phyloP scores from a whole-genome alignment of 2,113 vertebrate species.

The Lophotis ruficrista region DNA sequence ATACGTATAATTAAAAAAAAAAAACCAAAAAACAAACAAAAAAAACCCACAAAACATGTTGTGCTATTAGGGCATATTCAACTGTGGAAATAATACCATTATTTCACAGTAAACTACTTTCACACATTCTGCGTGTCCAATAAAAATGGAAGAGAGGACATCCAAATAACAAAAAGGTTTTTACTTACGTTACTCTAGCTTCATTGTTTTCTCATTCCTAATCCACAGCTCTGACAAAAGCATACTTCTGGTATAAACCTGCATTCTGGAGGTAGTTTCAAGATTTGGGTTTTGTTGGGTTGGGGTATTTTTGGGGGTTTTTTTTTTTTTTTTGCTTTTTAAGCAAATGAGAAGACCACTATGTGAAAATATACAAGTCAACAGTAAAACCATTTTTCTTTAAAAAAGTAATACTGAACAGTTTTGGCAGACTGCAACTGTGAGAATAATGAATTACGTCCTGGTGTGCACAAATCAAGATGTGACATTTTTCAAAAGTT shows the following conservation, averaged over 20 bases:
- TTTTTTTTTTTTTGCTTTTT: neutral
- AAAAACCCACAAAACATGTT: no score
- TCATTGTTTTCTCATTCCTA: neutral
- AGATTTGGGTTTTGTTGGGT: neutral
- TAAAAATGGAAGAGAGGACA: neutral
- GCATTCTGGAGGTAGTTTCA: constrained; percentile 5
- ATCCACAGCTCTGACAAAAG: neutral
- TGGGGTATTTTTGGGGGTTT: no score
- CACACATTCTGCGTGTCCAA: neutral
- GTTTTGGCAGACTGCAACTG: neutral
- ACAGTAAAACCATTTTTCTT: neutral
- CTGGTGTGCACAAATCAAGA: neutral
- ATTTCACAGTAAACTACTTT: neutral
- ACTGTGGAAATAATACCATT: neutral
- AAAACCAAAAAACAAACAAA: no score
- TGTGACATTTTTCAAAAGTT: neutral
- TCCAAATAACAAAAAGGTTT: neutral
- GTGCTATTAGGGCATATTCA: neutral
- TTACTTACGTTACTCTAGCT: neutral
- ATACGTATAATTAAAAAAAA: no score
- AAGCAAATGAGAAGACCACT: neutral
- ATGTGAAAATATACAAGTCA: neutral
- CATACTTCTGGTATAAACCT: neutral
- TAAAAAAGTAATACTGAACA: neutral
- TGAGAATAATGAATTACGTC: neutral